Evolutionary conservation across 2,797 vertebrate species (phyloP), one percentile per base, ranked within the genome.

Genomic region (Oreochromis mossambicus): DNA sequence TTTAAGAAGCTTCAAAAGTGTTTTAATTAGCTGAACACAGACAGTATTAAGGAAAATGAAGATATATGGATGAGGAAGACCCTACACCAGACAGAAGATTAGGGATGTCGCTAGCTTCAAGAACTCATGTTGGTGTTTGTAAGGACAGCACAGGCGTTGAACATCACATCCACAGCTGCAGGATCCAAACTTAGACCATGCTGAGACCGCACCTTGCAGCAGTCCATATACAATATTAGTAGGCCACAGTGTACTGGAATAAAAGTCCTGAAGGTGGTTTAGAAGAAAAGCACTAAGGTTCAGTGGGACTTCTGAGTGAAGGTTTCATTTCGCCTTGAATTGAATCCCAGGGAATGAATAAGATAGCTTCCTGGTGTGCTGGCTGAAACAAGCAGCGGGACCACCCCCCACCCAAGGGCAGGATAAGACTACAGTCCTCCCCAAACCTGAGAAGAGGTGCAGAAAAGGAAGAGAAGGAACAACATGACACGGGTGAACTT

Each of bases 241-340:
- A 26, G 24, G 24, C 24, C 3, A 66, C 11, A 38, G 19, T 66
- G 61, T 38, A 21, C 34, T 41, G 61, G n/a, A 66, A 41, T 41
- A 41, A 38, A 66, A 66, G 61, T 41, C 36, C 0, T 0, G n/a
- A 21, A 66, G 19, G 21, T 66, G 61, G 12, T 21, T 66, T 7
- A 66, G 61, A 41, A 41, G 7, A 41, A 1, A 34, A 0, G 29
- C 15, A 0, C 0, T 58, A 38, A 24, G 36, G 61, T 41, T 38
- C n/a, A 41, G 36, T 24, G 61, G 36, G 36, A 66, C 61, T 14
- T 41, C 36, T 14, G 36, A 68, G 11, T 7, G 36, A 41, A 41
- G 12, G 61, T 4, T 68, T 68, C 1, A 43, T 21, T 21, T 43
- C 12, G n/a, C 63, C 36, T 43, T 68, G 26, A 26, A 26, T 43